Conservation (phyloP, 2,888 invertebrate genomes). For the Odontocerum albicorne region DNA sequence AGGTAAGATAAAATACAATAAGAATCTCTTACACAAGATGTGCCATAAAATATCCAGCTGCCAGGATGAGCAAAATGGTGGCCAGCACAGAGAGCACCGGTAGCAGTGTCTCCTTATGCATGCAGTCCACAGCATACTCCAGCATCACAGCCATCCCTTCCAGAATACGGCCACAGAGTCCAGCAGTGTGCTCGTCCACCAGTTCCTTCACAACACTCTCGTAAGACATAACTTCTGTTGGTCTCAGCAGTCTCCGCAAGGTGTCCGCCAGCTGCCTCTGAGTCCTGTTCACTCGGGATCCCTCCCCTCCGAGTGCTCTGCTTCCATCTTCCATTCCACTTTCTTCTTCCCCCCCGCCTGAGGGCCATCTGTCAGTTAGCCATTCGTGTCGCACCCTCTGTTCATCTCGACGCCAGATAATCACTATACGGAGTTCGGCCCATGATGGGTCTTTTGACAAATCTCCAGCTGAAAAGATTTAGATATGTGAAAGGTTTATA, state of each 20-base stretch:
- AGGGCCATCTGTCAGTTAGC: conserved; percentile 73
- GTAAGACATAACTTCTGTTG: conserved; percentile 74
- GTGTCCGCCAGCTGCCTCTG: conserved; percentile 71
- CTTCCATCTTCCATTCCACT: conserved; percentile 47
- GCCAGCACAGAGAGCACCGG: conserved; percentile 78
- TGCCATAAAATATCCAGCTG: conserved; percentile 83
- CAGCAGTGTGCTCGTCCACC: conserved; percentile 76
- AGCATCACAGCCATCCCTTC: conserved; percentile 66
- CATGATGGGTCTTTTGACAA: conserved; percentile 29
- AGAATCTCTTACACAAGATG: conserved; percentile 63
- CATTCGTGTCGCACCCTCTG: conserved; percentile 90
- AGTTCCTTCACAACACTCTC: conserved; percentile 81
- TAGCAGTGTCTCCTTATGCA: conserved; percentile 76
- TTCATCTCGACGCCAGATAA: conserved; percentile 87
- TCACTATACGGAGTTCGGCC: conserved; percentile 75
- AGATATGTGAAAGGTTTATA: too few species aligned
- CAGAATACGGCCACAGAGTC: conserved; percentile 69
- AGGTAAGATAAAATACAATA: conserved; percentile 25
- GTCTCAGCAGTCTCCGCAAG: conserved; percentile 69
- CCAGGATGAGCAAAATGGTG: conserved; percentile 75
- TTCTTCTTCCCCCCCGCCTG: conserved; percentile 56
- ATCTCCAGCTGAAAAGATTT: conserved; percentile 22
- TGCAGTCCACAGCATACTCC: conserved; percentile 70
- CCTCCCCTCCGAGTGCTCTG: conserved; percentile 42
- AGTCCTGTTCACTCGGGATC: conserved; percentile 65